Conservation (phyloP, 2,888 invertebrate species). For the Coenonympha arcania region DNA sequence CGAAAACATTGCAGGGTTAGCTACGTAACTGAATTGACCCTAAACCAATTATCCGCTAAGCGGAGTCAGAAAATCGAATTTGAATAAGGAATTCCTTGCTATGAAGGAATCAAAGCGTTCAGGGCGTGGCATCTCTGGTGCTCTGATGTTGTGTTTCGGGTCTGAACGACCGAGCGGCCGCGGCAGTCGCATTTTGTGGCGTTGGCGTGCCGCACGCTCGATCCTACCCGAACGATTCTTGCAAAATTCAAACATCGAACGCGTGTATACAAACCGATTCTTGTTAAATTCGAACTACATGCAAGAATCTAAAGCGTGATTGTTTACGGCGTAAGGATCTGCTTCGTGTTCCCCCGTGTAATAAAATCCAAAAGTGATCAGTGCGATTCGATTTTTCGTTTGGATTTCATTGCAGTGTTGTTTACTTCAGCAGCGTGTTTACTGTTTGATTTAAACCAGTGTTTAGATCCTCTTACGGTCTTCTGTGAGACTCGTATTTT, state of each 20-base stretch:
- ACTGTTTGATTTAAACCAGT: constrained; percentile 5
- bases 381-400: background rate
- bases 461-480: constrained; percentile 25
- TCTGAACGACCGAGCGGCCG: constrained; percentile 24
- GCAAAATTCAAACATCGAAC: constrained; percentile 31
- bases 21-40: constrained; percentile 7
- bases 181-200: constrained; percentile 37
- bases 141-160: constrained; percentile 25
- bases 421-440: no score
- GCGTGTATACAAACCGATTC: constrained; percentile 26
- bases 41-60: constrained; percentile 19
- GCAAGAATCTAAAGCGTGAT: background rate
- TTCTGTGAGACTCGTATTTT: constrained; percentile 20
- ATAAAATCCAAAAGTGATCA: constrained; percentile 9
- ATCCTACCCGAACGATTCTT: constrained; percentile 13
- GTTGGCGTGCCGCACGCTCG: constrained; percentile 36
- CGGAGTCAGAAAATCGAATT: constrained; percentile 18
- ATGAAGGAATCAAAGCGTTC: constrained; percentile 44
- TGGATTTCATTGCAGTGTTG: constrained; percentile 4
- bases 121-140: constrained; percentile 48
- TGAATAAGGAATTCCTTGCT: constrained; percentile 18
- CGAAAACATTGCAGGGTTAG: constrained; percentile 8
- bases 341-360: constrained; percentile 1
- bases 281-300: constrained; percentile 1
- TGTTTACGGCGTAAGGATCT: background rate